Evolutionary conservation across 2,888 invertebrate genomes (phyloP).

Genomic region (Micropterix aruncella): DNA sequence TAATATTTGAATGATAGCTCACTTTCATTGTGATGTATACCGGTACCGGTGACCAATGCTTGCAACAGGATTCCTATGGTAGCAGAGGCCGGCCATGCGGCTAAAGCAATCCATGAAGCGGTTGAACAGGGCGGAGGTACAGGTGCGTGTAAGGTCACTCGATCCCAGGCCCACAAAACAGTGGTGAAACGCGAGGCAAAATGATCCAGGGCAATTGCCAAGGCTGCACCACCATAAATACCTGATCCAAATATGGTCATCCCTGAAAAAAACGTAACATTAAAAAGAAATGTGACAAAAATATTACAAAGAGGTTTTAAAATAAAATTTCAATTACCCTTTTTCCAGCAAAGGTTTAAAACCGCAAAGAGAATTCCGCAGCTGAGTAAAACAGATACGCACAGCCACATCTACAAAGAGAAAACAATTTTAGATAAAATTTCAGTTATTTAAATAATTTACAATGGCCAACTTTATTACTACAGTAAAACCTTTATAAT

Average conservation of each 20-base stretch:
- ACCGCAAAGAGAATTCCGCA: constrained; percentile 56
- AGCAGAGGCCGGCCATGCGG: constrained; percentile 57
- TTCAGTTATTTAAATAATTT: too few relatives aligned
- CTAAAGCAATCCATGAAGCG: constrained; percentile 59
- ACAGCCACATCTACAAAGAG: constrained; percentile 46
- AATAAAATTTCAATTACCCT: constrained; percentile 27
- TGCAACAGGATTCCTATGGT: constrained; percentile 55
- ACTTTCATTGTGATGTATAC: constrained; percentile 49
- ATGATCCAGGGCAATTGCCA: constrained; percentile 58
- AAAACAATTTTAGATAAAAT: neutral
- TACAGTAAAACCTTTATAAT: too few relatives aligned
- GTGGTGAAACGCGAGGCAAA: constrained; percentile 21
- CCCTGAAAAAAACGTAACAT: constrained; percentile 34
- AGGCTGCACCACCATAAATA: constrained; percentile 61
- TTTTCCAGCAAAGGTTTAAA: constrained; percentile 60
- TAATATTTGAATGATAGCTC: too few relatives aligned
- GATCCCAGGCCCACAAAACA: constrained; percentile 39
- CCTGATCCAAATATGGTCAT: constrained; percentile 61
- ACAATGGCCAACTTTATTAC: too few relatives aligned
- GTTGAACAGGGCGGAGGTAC: constrained; percentile 44
- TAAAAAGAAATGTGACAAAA: too few relatives aligned
- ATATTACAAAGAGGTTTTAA: neutral
- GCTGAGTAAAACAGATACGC: constrained; percentile 51
- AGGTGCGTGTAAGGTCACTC: constrained; percentile 42
- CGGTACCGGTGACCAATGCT: constrained; percentile 52